Conservation (phyloP, 1,140 invertebrate species). For the Drosophila pachea region DNA sequence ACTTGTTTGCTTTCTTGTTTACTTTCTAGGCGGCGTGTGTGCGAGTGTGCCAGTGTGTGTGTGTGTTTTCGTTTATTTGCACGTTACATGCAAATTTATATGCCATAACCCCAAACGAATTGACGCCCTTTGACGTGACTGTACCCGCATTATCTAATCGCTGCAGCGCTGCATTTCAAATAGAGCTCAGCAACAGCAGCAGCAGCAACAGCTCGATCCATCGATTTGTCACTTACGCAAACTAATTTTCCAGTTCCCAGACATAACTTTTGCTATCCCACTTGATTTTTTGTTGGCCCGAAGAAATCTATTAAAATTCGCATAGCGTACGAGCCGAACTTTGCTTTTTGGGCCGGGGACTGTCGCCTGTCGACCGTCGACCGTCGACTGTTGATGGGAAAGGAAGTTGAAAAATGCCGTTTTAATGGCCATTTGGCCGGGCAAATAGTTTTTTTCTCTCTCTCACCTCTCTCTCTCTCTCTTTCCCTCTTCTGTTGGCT, state of each 20-base stretch:
- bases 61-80: conserved; percentile 34
- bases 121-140: conserved; percentile 59
- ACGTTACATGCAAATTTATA: conserved; percentile 64
- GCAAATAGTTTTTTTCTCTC: conserved; percentile 18
- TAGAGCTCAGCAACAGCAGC: too few relatives aligned
- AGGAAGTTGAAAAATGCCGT: conserved; percentile 62
- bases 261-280: conserved; percentile 44
- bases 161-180: too few relatives aligned
- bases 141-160: conserved; percentile 62
- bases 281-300: conserved; percentile 19
- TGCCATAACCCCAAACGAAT: conserved; percentile 50
- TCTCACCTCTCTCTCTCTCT: too few relatives aligned
- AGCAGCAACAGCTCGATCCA: too few relatives aligned
- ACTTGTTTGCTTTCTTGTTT: conserved; percentile 52
- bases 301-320: conserved; percentile 65
- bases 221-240: conserved; percentile 30
- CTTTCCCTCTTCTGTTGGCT: too few relatives aligned
- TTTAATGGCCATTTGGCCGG: conserved; percentile 45
- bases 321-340: conserved; percentile 41
- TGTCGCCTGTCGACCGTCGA: conserved; percentile 9
- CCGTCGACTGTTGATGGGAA: conserved; percentile 45
- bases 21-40: conserved; percentile 16
- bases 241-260: conserved; percentile 45
- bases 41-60: too few relatives aligned
- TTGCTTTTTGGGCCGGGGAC: conserved; percentile 18